phyloP scores from a whole-genome alignment of 1,140 invertebrate genomes.

The Drosophila kurseongensis region DNA sequence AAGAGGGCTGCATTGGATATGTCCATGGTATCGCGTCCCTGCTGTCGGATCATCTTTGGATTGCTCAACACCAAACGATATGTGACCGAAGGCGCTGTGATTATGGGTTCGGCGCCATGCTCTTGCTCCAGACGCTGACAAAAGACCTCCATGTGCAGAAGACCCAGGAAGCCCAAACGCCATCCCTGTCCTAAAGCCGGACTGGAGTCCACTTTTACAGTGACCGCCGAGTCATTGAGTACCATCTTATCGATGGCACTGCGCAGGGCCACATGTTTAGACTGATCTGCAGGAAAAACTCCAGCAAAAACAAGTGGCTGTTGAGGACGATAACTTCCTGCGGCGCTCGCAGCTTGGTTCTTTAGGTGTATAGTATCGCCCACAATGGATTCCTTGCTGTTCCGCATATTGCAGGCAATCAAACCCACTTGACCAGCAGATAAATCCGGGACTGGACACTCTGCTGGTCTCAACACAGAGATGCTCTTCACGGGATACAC shows the following conservation, averaged over 20 bases:
- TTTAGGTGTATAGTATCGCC: constrained; percentile 93
- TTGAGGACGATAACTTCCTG: constrained; percentile 89
- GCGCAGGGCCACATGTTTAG: constrained; percentile 90
- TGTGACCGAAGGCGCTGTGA: constrained; percentile 97
- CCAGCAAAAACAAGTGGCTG: constrained; percentile 98
- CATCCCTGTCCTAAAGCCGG: constrained; percentile 97
- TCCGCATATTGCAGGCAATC: constrained; percentile 92
- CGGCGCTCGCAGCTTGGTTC: constrained; percentile 82
- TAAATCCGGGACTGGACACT: constrained; percentile 89
- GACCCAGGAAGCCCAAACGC: constrained; percentile 96
- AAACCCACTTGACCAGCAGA: constrained; percentile 88
- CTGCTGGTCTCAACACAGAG: constrained; percentile 92
- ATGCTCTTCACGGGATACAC: constrained; percentile 92
- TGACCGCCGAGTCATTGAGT: constrained; percentile 97
- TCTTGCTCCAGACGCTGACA: constrained; percentile 97
- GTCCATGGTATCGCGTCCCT: constrained; percentile 88
- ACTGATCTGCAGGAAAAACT: constrained; percentile 96
- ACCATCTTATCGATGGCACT: constrained; percentile 95
- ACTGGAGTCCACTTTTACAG: constrained; percentile 91
- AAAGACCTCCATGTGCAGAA: constrained; percentile 98
- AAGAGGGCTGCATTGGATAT: constrained; percentile 95
- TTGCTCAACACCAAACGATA: constrained; percentile 92
- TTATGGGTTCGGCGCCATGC: constrained; percentile 93
- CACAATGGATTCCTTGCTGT: constrained; percentile 91
- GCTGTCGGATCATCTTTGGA: constrained; percentile 87